Evolutionary conservation across 1,140 invertebrate species (phyloP).

Genomic region (Drosophila arizonae): DNA sequence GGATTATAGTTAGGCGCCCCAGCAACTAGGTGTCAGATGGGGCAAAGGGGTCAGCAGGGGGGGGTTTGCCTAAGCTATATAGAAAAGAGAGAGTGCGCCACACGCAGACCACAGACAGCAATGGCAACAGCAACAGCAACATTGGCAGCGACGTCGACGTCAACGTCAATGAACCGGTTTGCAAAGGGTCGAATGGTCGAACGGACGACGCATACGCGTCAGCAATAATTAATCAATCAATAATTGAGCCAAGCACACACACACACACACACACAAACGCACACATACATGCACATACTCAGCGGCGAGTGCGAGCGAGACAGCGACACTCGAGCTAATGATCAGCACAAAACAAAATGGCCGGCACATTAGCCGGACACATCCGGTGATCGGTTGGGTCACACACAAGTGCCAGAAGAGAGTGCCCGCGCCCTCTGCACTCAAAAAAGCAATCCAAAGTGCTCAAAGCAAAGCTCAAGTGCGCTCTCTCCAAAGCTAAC

Average conservation of each 20-base stretch:
- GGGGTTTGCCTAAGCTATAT: slow-evolving; percentile 21
- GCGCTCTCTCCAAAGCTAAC: neutral
- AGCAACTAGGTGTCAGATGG: neutral
- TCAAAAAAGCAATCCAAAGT: neutral
- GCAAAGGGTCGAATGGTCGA: slow-evolving; percentile 61
- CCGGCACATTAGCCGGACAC: slow-evolving; percentile 72
- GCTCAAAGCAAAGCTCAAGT: too few species aligned
- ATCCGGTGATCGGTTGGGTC: slow-evolving; percentile 61
- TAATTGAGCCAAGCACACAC: slow-evolving; percentile 62
- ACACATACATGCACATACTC: neutral
- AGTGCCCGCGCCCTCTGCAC: slow-evolving; percentile 15
- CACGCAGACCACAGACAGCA: slow-evolving; percentile 50
- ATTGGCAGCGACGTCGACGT: slow-evolving; percentile 4
- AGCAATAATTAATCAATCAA: slow-evolving; percentile 81
- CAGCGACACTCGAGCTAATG: slow-evolving; percentile 52
- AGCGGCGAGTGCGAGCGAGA: slow-evolving; percentile 42
- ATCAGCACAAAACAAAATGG: slow-evolving; percentile 69
- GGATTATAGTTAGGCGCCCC: slow-evolving; percentile 47
- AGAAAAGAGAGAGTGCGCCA: slow-evolving; percentile 71
- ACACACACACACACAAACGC: neutral
- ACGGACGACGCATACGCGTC: slow-evolving; percentile 72
- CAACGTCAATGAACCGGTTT: slow-evolving; percentile 77
- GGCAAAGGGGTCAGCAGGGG: neutral
- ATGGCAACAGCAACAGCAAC: neutral
- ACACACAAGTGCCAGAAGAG: slow-evolving; percentile 32